Base-by-base conservation (phyloP, 2,797 vertebrate species). In the Muscicapa comitata region DNA sequence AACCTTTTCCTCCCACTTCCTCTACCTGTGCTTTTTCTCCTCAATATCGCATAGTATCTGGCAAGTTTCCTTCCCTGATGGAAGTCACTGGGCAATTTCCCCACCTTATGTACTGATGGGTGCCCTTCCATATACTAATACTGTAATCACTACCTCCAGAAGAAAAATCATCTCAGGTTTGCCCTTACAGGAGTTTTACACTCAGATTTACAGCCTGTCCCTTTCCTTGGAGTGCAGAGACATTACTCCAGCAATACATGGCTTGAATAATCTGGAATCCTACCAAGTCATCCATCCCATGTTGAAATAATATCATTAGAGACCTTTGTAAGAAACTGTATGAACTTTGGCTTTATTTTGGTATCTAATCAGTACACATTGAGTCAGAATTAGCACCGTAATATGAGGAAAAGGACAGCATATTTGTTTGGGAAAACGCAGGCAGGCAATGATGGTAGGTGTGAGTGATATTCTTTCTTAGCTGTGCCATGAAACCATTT, bases 291-390 rank as follows among this genome's bases (percentile, higher is more conserved):
- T 89, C 62, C 85, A 84, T 76, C 51, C 54, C 28, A 12, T 72
- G 66, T 38, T 48, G 75, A 77, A 88, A 62, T 42, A 83, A 63
- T 62, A 62, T 13, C 33, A 73, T 88, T 93, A 92, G 53, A 85
- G 61, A 75, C 33, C 28, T 95, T 90, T 93, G 51, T 73, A 59
- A 86, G 86, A 68, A 85, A 45, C 43, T 3, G 0, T 45, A 63
- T 59, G 51, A 93, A 70, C 79, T 89, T 91, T 83, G 92, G 65
- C 72, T 94, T 81, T 95, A 75, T 94, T 91, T 89, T 86, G 58
- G 21, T 90, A 78, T 73, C 63, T 63, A 88, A 86, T 95, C 87
- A 84, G 55, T 45, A 89, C 76, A 73, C 14, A 78, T 16, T 93
- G 82, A 90, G 74, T 73, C 82, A 90, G 43, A 90, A 93, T 94